A percentile compares a stretch with the other conserved stretches of the same genome.
These are phyloP conservation scores for Drosophila athabasca DNA, from an alignment of 1,140 invertebrate genomes.

Conservation along the genomic window DNA sequence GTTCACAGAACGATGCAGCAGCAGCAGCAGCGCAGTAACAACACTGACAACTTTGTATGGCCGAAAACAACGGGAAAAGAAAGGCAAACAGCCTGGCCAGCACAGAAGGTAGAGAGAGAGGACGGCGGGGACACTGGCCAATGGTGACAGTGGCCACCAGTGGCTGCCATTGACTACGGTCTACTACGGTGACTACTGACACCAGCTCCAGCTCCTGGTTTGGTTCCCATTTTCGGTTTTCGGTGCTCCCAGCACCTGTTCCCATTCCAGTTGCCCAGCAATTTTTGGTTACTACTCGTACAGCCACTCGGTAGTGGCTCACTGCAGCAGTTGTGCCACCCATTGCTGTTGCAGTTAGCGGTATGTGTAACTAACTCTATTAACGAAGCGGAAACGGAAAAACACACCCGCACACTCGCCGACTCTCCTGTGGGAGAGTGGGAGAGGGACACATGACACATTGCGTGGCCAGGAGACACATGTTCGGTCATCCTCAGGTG, in stretches of 20 bases:
- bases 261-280: conserved; percentile 19
- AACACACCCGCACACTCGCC: conserved; percentile 32
- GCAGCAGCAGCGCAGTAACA: conserved; percentile 19
- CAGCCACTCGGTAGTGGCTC: conserved; percentile 24
- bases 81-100: conserved; percentile 39
- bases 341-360: conserved; percentile 39
- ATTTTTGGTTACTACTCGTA: conserved; percentile 23
- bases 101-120: neutral
- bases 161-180: conserved; percentile 10
- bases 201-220: conserved; percentile 1
- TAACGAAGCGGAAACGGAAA: conserved; percentile 80
- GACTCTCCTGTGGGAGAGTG: neutral
- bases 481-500: conserved; percentile 34
- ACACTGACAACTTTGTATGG: conserved; percentile 11
- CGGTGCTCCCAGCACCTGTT: conserved; percentile 21
- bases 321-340: conserved; percentile 47
- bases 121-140: neutral
- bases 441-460: conserved; percentile 12
- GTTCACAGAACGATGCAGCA: conserved; percentile 52
- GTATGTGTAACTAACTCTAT: conserved; percentile 81
- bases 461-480: conserved; percentile 44
- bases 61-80: conserved; percentile 46
- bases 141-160: conserved; percentile 53
- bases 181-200: neutral
- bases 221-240: conserved; percentile 27